Conservation (phyloP, 2,888 invertebrate genomes). For the Cyaniris semiargus region DNA sequence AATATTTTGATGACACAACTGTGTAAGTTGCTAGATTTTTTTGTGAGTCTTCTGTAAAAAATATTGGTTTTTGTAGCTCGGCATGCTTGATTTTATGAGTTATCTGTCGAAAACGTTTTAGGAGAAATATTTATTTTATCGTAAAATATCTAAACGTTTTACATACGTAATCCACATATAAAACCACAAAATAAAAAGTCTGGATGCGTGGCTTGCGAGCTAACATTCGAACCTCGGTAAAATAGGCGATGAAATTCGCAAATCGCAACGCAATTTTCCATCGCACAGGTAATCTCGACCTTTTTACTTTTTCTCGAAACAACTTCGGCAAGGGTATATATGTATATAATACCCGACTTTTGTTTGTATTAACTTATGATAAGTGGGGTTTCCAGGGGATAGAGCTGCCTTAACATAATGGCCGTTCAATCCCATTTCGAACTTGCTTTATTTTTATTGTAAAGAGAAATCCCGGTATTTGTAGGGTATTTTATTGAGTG, state of each 20-base stretch:
- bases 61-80: too few relatives aligned
- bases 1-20: too few relatives aligned
- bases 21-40: too few relatives aligned
- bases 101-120: not conserved
- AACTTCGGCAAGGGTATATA: slow-evolving; percentile 8
- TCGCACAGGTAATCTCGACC: not conserved
- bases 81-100: not conserved
- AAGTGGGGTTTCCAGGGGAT: not conserved
- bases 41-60: too few relatives aligned
- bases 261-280: not conserved
- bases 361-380: slow-evolving; percentile 27
- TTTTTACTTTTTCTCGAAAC: slow-evolving; percentile 1
- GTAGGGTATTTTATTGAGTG: not conserved
- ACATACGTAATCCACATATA: not conserved
- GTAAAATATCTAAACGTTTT: not conserved
- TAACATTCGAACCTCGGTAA: not conserved
- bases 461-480: not conserved
- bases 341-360: slow-evolving; percentile 20
- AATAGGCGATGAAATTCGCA: not conserved
- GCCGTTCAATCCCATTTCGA: not conserved
- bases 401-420: slow-evolving; percentile 3
- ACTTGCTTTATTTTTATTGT: not conserved
- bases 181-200: not conserved
- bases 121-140: not conserved
- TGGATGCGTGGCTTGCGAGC: not conserved